Percentiles rank a stretch among this genome's conserved stretches.
Conservation (phyloP, 1,140 invertebrate genomes). For the Asbolus verrucosus region DNA sequence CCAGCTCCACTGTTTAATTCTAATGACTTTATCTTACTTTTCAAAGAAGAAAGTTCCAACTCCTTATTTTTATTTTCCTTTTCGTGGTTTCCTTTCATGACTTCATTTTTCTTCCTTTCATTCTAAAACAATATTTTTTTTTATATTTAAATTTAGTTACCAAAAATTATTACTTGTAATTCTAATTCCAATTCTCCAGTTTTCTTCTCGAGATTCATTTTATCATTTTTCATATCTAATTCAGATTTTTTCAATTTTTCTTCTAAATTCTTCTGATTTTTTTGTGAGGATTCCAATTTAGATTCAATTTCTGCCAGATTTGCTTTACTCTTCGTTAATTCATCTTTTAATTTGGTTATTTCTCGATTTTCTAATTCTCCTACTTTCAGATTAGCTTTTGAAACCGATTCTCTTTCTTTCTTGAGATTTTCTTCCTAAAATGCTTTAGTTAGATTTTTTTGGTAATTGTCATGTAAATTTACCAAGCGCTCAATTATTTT, state of each 20-base stretch:
- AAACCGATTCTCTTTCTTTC: conserved; percentile 54
- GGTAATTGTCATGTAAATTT: conserved; percentile 51
- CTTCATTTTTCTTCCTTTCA: conserved; percentile 73
- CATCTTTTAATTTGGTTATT: conserved; percentile 59
- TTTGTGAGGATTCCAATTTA: conserved; percentile 75
- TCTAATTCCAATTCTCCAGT: conserved; percentile 73
- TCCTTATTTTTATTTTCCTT: conserved; percentile 75
- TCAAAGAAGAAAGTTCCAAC: conserved; percentile 73
- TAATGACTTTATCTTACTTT: conserved; percentile 73
- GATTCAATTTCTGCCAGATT: conserved; percentile 69
- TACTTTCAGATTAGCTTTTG: conserved; percentile 49
- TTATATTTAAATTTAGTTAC: not conserved
- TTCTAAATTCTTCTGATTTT: conserved; percentile 69
- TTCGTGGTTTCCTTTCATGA: conserved; percentile 72
- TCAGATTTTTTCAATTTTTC: conserved; percentile 69
- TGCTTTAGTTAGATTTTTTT: not conserved
- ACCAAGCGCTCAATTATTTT: conserved; percentile 73
- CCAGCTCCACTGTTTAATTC: conserved; percentile 72
- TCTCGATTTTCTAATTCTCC: conserved; percentile 50
- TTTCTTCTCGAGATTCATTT: conserved; percentile 71
- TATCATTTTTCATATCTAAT: conserved; percentile 68
- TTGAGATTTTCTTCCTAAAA: conserved; percentile 58
- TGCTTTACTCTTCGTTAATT: conserved; percentile 67
- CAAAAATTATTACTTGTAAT: conserved; percentile 67
- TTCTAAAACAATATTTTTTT: conserved; percentile 66